A percentile compares a stretch with the other conserved stretches of the same genome.
Conservation (phyloP, 2,888 invertebrate species). For the Meta bourneti region DNA sequence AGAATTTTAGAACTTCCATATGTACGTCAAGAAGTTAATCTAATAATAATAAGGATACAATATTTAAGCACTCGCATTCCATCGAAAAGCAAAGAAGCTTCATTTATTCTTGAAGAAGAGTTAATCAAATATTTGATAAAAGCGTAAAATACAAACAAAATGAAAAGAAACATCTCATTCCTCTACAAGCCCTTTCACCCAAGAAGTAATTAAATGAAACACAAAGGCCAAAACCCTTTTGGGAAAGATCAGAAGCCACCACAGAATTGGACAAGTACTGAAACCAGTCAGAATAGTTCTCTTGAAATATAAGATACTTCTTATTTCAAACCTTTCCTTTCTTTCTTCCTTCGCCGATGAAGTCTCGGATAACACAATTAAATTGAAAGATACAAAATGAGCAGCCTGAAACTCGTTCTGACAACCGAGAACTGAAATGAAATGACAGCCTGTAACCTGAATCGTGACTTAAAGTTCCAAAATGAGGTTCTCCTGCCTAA, state of each 20-base stretch:
- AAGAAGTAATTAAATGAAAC: background rate
- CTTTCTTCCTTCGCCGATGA: background rate
- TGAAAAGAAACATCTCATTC: background rate
- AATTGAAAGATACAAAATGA: slow-evolving; percentile 43
- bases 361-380: slow-evolving; percentile 61
- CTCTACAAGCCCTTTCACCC: background rate
- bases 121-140: background rate
- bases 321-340: background rate
- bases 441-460: slow-evolving; percentile 55
- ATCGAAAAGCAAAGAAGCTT: too few relatives aligned
- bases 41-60: too few relatives aligned
- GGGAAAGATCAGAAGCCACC: background rate
- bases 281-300: background rate
- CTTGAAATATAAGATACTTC: slow-evolving; percentile 6
- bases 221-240: background rate
- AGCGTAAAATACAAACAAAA: background rate
- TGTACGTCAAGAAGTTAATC: too few relatives aligned
- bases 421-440: slow-evolving; percentile 22
- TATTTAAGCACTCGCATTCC: too few relatives aligned
- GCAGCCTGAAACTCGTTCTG: slow-evolving; percentile 15
- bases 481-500: background rate
- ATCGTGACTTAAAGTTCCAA: slow-evolving; percentile 16
- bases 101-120: background rate
- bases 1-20: too few relatives aligned
- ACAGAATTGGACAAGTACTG: background rate